These are phyloP conservation scores for Florisuga fusca DNA, from an alignment of 2,797 vertebrate genomes.

Conservation along the genomic window DNA sequence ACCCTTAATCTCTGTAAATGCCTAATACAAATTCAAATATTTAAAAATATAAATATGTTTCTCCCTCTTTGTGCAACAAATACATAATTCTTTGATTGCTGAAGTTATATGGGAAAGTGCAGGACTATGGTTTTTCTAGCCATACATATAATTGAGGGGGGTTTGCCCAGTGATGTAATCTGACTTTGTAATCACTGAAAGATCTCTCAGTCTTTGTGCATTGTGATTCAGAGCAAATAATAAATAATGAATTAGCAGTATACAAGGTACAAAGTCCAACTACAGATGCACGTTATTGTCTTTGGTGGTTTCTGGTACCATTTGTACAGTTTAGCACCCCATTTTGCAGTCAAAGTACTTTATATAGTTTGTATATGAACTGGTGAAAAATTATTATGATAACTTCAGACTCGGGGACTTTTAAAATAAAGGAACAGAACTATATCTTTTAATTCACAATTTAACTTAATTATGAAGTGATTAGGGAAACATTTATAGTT, in stretches of 20 bases:
- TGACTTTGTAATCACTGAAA: background rate
- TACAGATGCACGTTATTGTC: background rate
- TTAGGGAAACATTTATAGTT: background rate
- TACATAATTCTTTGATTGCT: background rate
- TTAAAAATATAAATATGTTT: background rate
- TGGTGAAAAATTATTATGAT: background rate
- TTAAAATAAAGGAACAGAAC: background rate
- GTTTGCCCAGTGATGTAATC: background rate
- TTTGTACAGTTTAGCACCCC: background rate
- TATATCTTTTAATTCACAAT: background rate
- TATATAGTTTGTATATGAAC: background rate
- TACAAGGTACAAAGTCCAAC: background rate
- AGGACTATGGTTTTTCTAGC: accelerated
- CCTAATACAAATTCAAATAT: background rate
- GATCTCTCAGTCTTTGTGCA: background rate
- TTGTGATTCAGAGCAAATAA: background rate
- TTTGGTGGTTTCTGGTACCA: background rate
- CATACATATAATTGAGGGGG: background rate
- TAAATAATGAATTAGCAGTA: background rate
- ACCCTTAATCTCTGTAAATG: background rate
- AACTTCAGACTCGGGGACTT: background rate
- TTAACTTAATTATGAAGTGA: background rate
- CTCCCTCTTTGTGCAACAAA: background rate
- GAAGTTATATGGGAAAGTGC: background rate
- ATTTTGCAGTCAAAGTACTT: background rate